Conservation (phyloP, 2,888 invertebrate species). For the Lordiphosa andalusiaca region DNA sequence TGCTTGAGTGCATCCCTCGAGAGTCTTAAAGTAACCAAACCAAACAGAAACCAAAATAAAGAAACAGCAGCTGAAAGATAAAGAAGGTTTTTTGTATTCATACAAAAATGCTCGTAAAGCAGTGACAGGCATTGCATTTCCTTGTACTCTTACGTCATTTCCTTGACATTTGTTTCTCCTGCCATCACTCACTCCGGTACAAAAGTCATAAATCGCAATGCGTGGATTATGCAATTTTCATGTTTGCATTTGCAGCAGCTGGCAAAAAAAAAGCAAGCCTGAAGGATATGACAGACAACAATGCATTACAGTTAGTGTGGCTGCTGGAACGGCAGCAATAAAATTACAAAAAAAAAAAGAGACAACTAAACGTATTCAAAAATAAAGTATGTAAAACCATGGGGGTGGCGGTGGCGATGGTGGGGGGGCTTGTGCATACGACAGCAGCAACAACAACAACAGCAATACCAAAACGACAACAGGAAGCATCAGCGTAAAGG, state of each 20-base stretch:
- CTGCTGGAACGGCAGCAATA: slow-evolving; percentile 23
- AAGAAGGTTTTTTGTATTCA: slow-evolving; percentile 62
- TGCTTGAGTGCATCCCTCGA: slow-evolving; percentile 4
- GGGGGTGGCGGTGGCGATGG: not conserved
- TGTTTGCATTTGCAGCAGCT: slow-evolving; percentile 59
- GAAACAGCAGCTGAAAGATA: slow-evolving; percentile 45
- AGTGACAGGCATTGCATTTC: slow-evolving; percentile 50
- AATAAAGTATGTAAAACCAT: slow-evolving; percentile 5
- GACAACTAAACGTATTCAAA: slow-evolving; percentile 50
- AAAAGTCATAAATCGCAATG: slow-evolving; percentile 77
- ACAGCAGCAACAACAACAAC: slow-evolving; percentile 11
- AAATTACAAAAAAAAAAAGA: slow-evolving; percentile 21
- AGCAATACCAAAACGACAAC: slow-evolving; percentile 28
- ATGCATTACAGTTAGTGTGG: slow-evolving; percentile 56
- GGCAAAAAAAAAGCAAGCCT: slow-evolving; percentile 34
- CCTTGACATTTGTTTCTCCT: slow-evolving; percentile 67
- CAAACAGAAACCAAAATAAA: too few species aligned
- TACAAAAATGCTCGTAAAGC: slow-evolving; percentile 48
- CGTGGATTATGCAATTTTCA: slow-evolving; percentile 76
- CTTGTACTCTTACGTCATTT: slow-evolving; percentile 51
- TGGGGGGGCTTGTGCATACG: slow-evolving; percentile 8
- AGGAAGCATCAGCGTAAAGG: slow-evolving; percentile 46
- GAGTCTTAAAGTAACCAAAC: slow-evolving; percentile 10
- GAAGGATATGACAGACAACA: slow-evolving; percentile 57
- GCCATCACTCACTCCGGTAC: slow-evolving; percentile 64